phyloP scores from a whole-genome alignment of 2,113 vertebrate species.

The Acinonyx jubatus region DNA sequence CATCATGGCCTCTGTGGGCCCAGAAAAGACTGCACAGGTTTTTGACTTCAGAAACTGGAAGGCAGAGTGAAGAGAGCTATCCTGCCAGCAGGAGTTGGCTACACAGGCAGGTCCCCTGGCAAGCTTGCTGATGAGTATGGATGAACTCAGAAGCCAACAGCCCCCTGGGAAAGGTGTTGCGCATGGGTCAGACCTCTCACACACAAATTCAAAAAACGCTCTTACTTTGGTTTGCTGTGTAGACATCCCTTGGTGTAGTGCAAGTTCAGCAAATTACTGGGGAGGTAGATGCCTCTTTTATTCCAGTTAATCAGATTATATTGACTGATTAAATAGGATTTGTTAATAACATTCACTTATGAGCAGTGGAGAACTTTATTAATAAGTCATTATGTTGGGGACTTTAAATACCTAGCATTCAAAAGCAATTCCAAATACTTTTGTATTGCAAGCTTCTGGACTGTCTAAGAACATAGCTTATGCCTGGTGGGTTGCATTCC shows the following conservation, averaged over 20 bases:
- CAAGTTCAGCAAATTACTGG: conserved; percentile 67
- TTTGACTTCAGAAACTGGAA: conserved; percentile 62
- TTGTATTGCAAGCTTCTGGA: conserved; percentile 26
- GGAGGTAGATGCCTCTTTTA: conserved; percentile 75
- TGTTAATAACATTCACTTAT: conserved; percentile 71
- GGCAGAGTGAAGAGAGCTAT: conserved; percentile 54
- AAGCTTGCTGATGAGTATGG: conserved; percentile 11
- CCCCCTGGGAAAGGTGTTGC: conserved; percentile 57
- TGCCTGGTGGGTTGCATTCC: neutral
- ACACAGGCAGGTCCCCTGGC: conserved; percentile 72
- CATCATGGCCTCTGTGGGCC: conserved; percentile 18
- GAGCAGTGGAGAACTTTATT: conserved; percentile 61
- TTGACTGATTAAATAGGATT: conserved; percentile 68
- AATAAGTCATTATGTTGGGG: conserved; percentile 67
- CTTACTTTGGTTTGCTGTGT: conserved; percentile 75
- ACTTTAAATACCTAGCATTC: conserved; percentile 67
- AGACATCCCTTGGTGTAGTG: conserved; percentile 32
- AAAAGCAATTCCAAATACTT: conserved; percentile 48
- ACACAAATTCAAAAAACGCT: conserved; percentile 58
- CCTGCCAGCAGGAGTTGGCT: conserved; percentile 71
- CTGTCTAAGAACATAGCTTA: conserved; percentile 25
- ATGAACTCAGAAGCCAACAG: conserved; percentile 31
- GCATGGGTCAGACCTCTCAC: conserved; percentile 52
- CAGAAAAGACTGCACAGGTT: conserved; percentile 62
- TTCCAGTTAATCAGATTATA: conserved; percentile 70